Base-by-base conservation (phyloP, 2,797 vertebrate genomes). In the Cyprinodon diabolis region DNA sequence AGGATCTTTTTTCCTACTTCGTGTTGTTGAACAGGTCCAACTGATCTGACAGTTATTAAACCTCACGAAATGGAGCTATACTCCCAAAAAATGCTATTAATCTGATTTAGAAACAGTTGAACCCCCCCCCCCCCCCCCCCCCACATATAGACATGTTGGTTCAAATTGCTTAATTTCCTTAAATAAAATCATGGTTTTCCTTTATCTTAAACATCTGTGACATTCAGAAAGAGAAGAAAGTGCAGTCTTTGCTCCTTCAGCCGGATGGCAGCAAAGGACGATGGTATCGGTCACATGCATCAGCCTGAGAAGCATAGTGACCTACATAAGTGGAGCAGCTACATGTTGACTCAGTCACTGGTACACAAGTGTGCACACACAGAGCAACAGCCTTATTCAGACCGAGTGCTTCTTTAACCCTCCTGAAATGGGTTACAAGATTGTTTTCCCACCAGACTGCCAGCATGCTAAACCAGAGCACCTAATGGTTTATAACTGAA, bases 281-380 rank as follows among this genome's bases (percentile, higher is more conserved):
- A 68, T 14, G 8, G 6, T 10, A 45, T 23, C 0, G 0, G 79
- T 85, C 80, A 79, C 63, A 69, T 83, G 86, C 81, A 76, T 2
- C 40, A 7, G 51, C 62, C 74, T 69, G 57, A 30, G 72, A 87
- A 74, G 69, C 89, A 82, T 87, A 88, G 80, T 92, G 90, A 92
- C 92, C 91, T 77, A 89, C 76, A 90, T 89, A 83, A 15, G 84
- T 71, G 86, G 73, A n/a, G 76, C 35, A 57, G 66, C 71, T 37
- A 0, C 63, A 13, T 79, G 77, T 58, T 85, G 82, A 84, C 71
- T 79, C 15, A 69, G 83, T 86, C 84, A 85, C 76, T 79, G n/a
- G 71, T 55, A 2, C 82, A 79, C 37, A 48, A 4, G 4, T 21
- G 4, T 21, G 2, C 63, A 49, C 62, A 58, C 51, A 35, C 4